Evolutionary conservation across 2,888 invertebrate species (phyloP).

Genomic region (Andrena marginata): DNA sequence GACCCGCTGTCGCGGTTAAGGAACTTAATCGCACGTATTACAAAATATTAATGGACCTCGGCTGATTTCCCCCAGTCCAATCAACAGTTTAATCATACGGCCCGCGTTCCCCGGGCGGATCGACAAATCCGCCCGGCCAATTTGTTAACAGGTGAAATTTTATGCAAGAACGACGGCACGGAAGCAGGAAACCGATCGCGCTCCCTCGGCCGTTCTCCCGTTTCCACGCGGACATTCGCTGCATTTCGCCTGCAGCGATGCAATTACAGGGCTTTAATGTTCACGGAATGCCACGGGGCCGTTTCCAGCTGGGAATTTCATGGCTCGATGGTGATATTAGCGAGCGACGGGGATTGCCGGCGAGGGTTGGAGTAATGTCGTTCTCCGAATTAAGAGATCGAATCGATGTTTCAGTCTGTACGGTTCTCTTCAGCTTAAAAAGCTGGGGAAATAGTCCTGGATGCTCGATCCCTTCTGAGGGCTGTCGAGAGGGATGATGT

Average conservation of each 20-base stretch:
- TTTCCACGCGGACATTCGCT: conserved; percentile 59
- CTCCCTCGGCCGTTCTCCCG: conserved; percentile 32
- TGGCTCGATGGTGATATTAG: conserved; percentile 77
- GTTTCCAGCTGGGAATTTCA: conserved; percentile 80
- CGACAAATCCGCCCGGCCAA: conserved; percentile 42
- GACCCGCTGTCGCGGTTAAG: neutral
- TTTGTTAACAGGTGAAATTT: conserved; percentile 58
- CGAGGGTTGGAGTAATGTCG: conserved; percentile 64
- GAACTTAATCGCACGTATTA: conserved; percentile 31
- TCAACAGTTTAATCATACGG: conserved; percentile 44
- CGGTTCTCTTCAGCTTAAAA: neutral
- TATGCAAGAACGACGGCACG: conserved; percentile 41
- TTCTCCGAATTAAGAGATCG: conserved; percentile 74
- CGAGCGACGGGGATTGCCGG: conserved; percentile 55
- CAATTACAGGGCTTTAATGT: conserved; percentile 81
- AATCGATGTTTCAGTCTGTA: conserved; percentile 68
- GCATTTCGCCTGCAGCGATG: conserved; percentile 78
- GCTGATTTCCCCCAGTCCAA: conserved; percentile 36
- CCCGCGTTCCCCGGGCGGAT: conserved; percentile 14
- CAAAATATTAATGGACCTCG: conserved; percentile 42
- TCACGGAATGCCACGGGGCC: conserved; percentile 75
- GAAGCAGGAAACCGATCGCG: conserved; percentile 38
- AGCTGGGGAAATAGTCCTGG: neutral
- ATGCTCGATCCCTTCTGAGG: neutral
- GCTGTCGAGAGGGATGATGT: neutral